phyloP scores from a whole-genome alignment of 2,113 vertebrate genomes.

The Cyrtonyx montezumae region DNA sequence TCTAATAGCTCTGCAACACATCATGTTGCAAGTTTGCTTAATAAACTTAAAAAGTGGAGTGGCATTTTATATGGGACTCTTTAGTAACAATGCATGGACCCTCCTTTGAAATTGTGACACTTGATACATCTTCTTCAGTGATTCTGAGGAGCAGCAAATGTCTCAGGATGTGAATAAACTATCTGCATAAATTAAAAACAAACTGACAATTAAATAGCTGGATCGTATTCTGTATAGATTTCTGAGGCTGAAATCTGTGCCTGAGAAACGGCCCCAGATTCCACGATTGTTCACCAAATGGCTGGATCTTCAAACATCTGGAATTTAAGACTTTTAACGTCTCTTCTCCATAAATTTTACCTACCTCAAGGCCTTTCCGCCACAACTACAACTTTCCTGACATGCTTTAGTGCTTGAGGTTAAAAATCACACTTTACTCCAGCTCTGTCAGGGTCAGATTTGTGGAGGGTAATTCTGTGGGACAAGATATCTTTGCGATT shows the following conservation, averaged over 20 bases:
- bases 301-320: constrained; percentile 60
- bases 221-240: neutral
- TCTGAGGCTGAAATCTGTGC: neutral
- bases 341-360: constrained; percentile 58
- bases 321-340: neutral
- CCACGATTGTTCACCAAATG: constrained; percentile 35
- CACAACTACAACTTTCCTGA: constrained; percentile 9
- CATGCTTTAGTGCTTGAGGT: constrained; percentile 26
- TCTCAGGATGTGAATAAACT: neutral
- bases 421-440: constrained; percentile 55
- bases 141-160: neutral
- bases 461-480: constrained; percentile 53
- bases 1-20: neutral
- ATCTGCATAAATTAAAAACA: neutral
- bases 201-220: neutral
- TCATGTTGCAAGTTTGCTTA: neutral
- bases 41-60: neutral
- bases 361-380: neutral
- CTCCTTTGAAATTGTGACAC: neutral
- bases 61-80: neutral
- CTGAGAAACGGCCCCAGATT: neutral
- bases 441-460: constrained; percentile 56
- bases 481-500: neutral
- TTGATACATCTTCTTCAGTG: neutral
- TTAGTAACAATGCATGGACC: neutral